Evolutionary conservation across 2,888 invertebrate genomes (phyloP).

Genomic region (Drosophila mimetica): DNA sequence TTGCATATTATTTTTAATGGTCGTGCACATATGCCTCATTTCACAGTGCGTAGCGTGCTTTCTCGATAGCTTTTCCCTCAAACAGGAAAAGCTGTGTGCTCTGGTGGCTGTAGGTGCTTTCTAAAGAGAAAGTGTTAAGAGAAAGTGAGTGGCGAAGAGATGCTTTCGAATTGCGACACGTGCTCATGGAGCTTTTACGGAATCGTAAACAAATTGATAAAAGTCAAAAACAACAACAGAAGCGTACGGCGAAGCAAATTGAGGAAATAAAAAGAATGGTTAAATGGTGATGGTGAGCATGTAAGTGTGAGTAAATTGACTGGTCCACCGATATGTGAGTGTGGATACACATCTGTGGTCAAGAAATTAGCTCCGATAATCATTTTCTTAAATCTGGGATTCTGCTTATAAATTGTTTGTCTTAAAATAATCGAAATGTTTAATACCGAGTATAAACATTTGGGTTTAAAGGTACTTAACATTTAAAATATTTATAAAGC

Average conservation of each 20-base stretch:
- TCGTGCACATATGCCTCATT: slow-evolving; percentile 66
- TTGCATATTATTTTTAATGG: slow-evolving; percentile 35
- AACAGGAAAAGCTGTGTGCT: slow-evolving; percentile 62
- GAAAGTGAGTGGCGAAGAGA: slow-evolving; percentile 21
- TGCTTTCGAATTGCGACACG: slow-evolving; percentile 57
- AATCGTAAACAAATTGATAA: slow-evolving; percentile 75
- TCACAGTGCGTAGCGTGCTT: slow-evolving; percentile 67
- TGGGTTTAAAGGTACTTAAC: too few species aligned
- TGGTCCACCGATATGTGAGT: slow-evolving; percentile 26
- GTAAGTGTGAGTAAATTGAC: slow-evolving; percentile 38
- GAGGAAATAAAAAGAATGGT: slow-evolving; percentile 51
- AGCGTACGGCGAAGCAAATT: slow-evolving; percentile 48
- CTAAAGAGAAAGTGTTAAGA: slow-evolving; percentile 60
- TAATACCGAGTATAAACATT: too few species aligned
- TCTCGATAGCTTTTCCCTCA: slow-evolving; percentile 53
- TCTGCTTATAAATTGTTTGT: too few species aligned
- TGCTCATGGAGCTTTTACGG: slow-evolving; percentile 60
- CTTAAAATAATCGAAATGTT: too few species aligned
- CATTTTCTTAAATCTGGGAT: background rate
- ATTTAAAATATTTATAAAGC: too few species aligned
- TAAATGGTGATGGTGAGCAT: slow-evolving; percentile 24
- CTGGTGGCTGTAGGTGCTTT: slow-evolving; percentile 63
- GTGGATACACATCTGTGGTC: slow-evolving; percentile 25
- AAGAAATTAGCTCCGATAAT: slow-evolving; percentile 21
- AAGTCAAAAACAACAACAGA: slow-evolving; percentile 39